Evolutionary conservation across 2,888 invertebrate species (phyloP), one percentile per base, ranked within the genome.

Genomic region (Dusona sp.): DNA sequence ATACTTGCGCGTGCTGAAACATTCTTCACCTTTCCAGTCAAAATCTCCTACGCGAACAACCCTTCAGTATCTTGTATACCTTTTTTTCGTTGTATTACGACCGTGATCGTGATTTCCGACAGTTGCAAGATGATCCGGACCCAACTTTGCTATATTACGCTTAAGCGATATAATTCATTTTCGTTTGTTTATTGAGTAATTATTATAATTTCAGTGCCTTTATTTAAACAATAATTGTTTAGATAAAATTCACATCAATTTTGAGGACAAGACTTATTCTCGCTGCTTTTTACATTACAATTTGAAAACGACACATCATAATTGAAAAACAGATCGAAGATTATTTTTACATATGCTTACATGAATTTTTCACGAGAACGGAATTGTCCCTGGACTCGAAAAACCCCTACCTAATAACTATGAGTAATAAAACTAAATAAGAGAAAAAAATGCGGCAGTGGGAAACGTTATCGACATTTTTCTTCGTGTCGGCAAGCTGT

Each of bases 1-100:
- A 84, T 80, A 70, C 68, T 33, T 61, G 70, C 68, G 29, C 65
- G 67, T 67, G 82, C 25, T 42, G 54, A 82, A 68, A 72, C 70
- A 79, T 86, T 83, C 72, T 75, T 83, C 85, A 79, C 72, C 61
- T 86, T 72, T 54, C 42, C 70, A 73, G 38, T 22, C 72, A 33
- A 13, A 61, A 33, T 61, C 70, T 22, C 70, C 19, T 64, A 25
- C 51, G 38, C 48, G 64, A 85, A 79, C 79, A 75, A 38, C 22
- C 78, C 42, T 68, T 54, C 42, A 51, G 38, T 42, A 72, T 9
- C 38, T 29, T 61, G 38, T 68, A 64, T 45, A 45, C 45, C 33
- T 61, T 45, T 79, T 73, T 45, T 51, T 64, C 65, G 29, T 29
- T 45, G 45, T 67, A 45, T 38, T 25, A 70, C 38, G 42, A 70